A percentile compares a stretch with the other conserved stretches of the same genome.
Conservation (phyloP, 2,797 vertebrate species). For the Anableps anableps region DNA sequence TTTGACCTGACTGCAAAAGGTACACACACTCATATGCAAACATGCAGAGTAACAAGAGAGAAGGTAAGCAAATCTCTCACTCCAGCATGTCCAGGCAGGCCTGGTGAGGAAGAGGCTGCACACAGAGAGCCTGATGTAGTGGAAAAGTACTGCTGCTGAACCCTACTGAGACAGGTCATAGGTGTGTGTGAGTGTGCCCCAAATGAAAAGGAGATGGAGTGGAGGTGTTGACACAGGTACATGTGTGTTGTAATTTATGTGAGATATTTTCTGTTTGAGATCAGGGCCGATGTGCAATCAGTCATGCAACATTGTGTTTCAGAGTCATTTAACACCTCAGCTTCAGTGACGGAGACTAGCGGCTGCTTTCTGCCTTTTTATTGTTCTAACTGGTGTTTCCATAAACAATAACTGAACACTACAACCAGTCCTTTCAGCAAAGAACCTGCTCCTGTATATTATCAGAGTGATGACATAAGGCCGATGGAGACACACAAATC, state of each 20-base stretch:
- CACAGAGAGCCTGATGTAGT: constrained; percentile 49
- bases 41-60: constrained; percentile 43
- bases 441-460: constrained; percentile 31
- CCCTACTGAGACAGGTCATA: constrained; percentile 46
- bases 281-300: constrained; percentile 13
- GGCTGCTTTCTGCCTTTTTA: constrained; percentile 1
- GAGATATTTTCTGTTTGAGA: constrained; percentile 13
- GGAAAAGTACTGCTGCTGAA: constrained; percentile 71
- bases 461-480: constrained; percentile 9
- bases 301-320: constrained; percentile 14
- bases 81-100: constrained; percentile 71
- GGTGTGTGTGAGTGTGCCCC: constrained; percentile 12
- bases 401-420: not conserved
- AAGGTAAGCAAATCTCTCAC: constrained; percentile 60
- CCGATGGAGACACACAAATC: constrained; percentile 19
- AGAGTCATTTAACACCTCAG: not conserved
- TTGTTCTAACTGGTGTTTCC: constrained; percentile 16
- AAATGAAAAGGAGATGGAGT: constrained; percentile 2
- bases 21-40: constrained; percentile 16
- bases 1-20: constrained; percentile 11
- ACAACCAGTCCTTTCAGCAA: constrained; percentile 18
- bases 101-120: constrained; percentile 42
- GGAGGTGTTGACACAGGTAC: not conserved
- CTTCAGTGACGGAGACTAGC: constrained; percentile 8
- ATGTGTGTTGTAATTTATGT: not conserved